Conservation (phyloP, 2,888 invertebrate genomes). For the Acronicta psi region DNA sequence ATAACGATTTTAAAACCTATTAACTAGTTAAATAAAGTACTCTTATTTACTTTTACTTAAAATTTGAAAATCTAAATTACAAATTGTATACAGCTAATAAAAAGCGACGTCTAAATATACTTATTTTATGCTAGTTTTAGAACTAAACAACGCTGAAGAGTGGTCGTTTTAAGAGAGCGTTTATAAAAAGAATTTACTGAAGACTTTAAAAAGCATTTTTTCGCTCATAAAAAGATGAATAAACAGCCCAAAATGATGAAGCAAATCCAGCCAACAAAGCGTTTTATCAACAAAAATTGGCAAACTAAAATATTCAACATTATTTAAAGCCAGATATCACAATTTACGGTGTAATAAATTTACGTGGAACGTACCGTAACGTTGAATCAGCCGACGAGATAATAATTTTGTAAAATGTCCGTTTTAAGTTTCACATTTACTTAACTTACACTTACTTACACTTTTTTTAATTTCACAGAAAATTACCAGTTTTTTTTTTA, state of each 20-base stretch:
- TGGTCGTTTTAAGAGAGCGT: too few species aligned
- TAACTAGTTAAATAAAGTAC: too few species aligned
- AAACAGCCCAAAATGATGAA: not conserved
- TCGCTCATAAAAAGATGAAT: not conserved
- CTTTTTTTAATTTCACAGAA: too few species aligned
- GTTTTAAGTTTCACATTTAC: slow-evolving; percentile 52
- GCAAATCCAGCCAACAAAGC: slow-evolving; percentile 6
- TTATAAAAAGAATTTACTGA: not conserved
- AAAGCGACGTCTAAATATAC: too few species aligned
- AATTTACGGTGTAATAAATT: slow-evolving; percentile 55
- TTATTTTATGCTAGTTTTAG: too few species aligned
- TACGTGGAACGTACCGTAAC: slow-evolving; percentile 12
- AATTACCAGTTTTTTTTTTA: too few species aligned
- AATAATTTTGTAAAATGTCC: slow-evolving; percentile 54
- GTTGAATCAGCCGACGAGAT: slow-evolving; percentile 49
- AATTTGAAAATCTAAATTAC: too few species aligned
- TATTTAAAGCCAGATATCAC: slow-evolving; percentile 38
- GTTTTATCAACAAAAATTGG: slow-evolving; percentile 8
- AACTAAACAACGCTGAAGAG: too few species aligned
- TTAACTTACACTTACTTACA: too few species aligned
- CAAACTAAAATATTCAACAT: slow-evolving; percentile 41
- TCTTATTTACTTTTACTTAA: too few species aligned
- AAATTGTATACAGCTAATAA: not conserved
- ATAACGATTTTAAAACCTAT: too few species aligned
- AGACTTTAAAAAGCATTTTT: not conserved